Conservation (phyloP, 2,113 vertebrate species). For the Hyperopisus bebe region DNA sequence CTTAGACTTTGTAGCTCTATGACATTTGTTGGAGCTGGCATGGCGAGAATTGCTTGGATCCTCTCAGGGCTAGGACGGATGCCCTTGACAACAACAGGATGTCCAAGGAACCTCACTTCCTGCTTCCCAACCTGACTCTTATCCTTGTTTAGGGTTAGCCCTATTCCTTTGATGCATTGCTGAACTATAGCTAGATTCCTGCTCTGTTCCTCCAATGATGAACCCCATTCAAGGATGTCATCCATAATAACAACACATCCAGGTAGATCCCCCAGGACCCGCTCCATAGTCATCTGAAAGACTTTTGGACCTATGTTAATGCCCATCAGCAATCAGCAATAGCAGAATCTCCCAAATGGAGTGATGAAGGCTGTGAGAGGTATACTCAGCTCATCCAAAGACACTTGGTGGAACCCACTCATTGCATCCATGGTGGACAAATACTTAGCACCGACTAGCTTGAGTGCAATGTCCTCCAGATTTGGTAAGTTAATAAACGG, state of each 20-base stretch:
- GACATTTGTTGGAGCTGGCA: background rate
- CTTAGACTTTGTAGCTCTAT: background rate
- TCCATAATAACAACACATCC: background rate
- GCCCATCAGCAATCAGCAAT: background rate
- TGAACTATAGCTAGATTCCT: background rate
- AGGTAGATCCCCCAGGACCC: background rate
- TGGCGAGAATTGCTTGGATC: background rate
- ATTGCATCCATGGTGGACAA: background rate
- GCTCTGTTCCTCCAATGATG: background rate
- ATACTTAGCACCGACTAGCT: background rate
- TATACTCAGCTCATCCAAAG: background rate
- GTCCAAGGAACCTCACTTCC: background rate
- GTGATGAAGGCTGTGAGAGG: background rate
- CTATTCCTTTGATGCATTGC: background rate
- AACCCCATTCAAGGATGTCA: background rate
- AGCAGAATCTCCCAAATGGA: background rate
- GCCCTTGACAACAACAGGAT: background rate
- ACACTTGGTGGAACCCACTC: background rate
- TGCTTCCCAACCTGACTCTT: background rate
- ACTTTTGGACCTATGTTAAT: background rate
- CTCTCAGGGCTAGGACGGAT: background rate
- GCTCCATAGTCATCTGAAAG: background rate
- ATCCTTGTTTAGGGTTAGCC: background rate
- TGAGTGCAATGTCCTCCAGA: background rate
- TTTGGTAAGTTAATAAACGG: background rate